phyloP scores from a whole-genome alignment of 2,113 vertebrate genomes.

The Tachuris rubrigastra region DNA sequence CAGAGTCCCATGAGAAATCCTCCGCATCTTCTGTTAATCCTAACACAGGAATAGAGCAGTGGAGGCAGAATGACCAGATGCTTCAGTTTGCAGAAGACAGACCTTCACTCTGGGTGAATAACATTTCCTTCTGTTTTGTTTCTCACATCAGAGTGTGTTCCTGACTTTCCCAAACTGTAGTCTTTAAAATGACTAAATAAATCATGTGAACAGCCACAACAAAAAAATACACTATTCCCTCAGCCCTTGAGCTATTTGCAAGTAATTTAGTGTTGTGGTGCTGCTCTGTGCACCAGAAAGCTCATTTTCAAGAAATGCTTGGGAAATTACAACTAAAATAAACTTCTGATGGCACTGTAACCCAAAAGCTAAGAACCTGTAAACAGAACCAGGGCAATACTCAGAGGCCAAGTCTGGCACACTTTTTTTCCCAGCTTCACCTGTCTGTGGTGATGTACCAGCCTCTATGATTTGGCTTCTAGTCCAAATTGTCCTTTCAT shows the following conservation, averaged over 20 bases:
- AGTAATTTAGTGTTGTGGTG: neutral
- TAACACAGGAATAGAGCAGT: neutral
- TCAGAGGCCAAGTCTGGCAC: neutral
- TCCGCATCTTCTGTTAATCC: neutral
- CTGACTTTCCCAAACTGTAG: neutral
- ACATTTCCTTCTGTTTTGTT: neutral
- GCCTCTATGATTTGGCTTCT: neutral
- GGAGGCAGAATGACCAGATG: neutral
- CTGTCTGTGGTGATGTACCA: neutral
- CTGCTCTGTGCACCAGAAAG: neutral
- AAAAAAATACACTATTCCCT: neutral
- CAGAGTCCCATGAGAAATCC: neutral
- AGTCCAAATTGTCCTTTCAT: neutral
- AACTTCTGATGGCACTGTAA: neutral
- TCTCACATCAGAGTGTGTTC: neutral
- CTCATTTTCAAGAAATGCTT: neutral
- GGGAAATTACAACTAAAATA: conserved; percentile 13
- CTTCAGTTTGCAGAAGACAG: neutral
- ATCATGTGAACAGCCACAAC: neutral
- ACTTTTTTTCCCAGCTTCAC: neutral
- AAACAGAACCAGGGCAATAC: neutral
- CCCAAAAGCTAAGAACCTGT: neutral
- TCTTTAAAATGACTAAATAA: neutral
- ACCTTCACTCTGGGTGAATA: neutral
- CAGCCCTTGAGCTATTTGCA: neutral